These are phyloP conservation scores for Lagopus leucura DNA, from an alignment of 2,113 vertebrate species.

Conservation along the genomic window DNA sequence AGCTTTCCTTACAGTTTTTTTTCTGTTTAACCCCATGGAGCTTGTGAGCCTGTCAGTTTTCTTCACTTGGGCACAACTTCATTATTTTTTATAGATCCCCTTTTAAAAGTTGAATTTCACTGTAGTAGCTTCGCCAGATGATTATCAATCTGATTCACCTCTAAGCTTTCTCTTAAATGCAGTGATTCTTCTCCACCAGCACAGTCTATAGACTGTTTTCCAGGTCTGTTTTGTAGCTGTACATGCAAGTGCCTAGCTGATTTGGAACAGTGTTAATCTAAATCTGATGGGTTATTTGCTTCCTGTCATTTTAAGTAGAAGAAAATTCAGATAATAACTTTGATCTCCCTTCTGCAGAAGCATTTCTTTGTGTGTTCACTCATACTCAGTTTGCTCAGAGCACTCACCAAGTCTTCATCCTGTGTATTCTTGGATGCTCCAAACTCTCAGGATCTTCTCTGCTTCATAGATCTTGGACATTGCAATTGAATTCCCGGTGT, in stretches of 20 bases:
- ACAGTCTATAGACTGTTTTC: neutral
- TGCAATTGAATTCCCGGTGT: neutral
- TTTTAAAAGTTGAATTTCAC: neutral
- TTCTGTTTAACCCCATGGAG: neutral
- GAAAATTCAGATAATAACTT: neutral
- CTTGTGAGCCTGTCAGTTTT: neutral
- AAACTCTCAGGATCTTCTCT: neutral
- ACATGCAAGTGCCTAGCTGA: neutral
- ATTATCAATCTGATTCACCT: neutral
- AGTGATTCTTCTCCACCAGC: neutral
- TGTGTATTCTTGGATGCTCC: neutral
- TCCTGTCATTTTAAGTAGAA: neutral
- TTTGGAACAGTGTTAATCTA: neutral
- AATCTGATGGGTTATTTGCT: neutral
- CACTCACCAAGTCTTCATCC: neutral
- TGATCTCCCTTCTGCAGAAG: neutral
- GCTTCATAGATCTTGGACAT: neutral
- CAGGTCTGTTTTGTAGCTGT: neutral
- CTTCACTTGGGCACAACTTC: neutral
- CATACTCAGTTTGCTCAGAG: neutral
- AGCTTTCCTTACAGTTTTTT: neutral
- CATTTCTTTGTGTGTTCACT: neutral
- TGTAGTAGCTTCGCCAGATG: rapidly evolving
- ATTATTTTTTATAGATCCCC: neutral
- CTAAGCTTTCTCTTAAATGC: neutral